phyloP scores from a whole-genome alignment of 2,888 invertebrate species.

The Antheraea yamamai region DNA sequence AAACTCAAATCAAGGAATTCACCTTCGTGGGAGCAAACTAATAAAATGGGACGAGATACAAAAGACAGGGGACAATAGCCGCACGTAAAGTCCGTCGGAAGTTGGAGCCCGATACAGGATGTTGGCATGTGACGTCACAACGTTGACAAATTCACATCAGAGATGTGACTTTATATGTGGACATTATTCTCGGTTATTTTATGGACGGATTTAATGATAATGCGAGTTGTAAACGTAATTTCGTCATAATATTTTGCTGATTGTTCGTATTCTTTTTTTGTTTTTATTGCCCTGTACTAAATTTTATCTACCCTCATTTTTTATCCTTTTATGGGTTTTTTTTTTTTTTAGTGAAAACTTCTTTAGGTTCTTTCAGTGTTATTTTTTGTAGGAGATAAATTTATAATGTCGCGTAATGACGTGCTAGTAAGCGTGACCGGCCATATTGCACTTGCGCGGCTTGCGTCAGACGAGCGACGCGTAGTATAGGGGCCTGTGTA shows the following conservation, averaged over 20 bases:
- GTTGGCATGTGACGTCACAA: slow-evolving; percentile 41
- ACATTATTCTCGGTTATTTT: background rate
- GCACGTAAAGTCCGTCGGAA: slow-evolving; percentile 53
- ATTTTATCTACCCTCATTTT: background rate
- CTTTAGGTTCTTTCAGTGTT: too few relatives aligned
- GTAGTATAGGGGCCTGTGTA: too few relatives aligned
- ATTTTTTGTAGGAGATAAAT: too few relatives aligned
- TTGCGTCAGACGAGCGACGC: too few relatives aligned
- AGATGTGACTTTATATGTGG: background rate
- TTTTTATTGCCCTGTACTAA: background rate
- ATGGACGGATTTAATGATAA: background rate
- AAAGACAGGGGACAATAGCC: slow-evolving; percentile 55
- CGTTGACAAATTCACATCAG: slow-evolving; percentile 16
- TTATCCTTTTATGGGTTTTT: background rate
- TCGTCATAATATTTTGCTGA: background rate
- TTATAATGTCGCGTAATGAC: too few relatives aligned
- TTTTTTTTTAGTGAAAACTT: background rate
- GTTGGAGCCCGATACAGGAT: slow-evolving; percentile 47
- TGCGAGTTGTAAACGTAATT: background rate
- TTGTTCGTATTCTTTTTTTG: background rate
- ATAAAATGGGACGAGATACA: slow-evolving; percentile 54
- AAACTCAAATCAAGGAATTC: slow-evolving; percentile 25
- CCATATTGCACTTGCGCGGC: too few relatives aligned
- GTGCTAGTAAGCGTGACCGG: too few relatives aligned
- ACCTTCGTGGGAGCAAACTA: slow-evolving; percentile 52